Conservation (phyloP, 2,888 invertebrate genomes). For the Mesoligia furuncula region DNA sequence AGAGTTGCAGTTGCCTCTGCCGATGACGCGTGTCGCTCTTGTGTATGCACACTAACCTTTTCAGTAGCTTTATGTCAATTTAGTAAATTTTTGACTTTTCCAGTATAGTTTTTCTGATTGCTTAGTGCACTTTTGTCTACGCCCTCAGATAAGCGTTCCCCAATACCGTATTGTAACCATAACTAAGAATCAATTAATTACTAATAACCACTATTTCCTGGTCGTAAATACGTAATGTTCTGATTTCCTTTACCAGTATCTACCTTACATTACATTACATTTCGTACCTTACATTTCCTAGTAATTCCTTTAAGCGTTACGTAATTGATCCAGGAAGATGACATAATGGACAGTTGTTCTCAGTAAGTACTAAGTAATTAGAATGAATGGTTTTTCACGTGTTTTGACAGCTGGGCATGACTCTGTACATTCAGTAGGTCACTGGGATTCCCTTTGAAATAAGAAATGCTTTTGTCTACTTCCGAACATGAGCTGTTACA, state of each 20-base stretch:
- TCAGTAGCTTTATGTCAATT: no score
- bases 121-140: no score
- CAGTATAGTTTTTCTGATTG: no score
- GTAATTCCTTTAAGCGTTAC: neutral
- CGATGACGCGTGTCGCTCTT: no score
- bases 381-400: neutral
- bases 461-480: slow-evolving; percentile 1
- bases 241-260: neutral
- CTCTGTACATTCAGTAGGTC: slow-evolving; percentile 1
- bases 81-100: no score
- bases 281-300: neutral
- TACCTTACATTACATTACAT: no score
- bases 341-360: neutral
- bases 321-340: neutral
- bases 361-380: neutral
- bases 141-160: neutral
- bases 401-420: neutral
- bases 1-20: no score
- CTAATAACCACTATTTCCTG: neutral
- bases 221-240: neutral
- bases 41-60: no score
- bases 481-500: neutral
- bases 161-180: neutral
- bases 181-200: neutral
- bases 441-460: slow-evolving; percentile 16